phyloP scores from a whole-genome alignment of 1,140 invertebrate genomes.

The Reticulitermes speratus region DNA sequence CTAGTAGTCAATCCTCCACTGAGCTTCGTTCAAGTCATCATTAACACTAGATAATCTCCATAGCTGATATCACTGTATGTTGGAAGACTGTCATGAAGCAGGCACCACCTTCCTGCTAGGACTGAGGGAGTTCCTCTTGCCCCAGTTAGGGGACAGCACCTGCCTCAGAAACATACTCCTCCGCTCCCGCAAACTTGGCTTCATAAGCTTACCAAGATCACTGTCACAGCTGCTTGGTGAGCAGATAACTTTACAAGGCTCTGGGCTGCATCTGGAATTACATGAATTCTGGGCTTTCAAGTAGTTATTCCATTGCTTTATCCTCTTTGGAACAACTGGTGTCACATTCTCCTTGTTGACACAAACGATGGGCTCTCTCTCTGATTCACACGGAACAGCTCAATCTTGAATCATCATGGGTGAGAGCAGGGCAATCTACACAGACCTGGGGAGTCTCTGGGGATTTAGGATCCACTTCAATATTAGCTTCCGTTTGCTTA shows the following conservation, averaged over 20 bases:
- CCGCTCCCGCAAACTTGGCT: conserved; percentile 54
- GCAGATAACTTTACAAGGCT: background rate
- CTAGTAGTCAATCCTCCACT: too few relatives aligned
- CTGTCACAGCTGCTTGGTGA: conserved; percentile 37
- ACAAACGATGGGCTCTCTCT: conserved; percentile 24
- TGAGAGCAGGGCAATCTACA: conserved; percentile 18
- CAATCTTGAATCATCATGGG: conserved; percentile 42
- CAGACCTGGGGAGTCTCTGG: background rate
- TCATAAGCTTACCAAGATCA: conserved; percentile 35
- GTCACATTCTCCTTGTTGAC: conserved; percentile 41
- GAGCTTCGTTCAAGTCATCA: too few relatives aligned
- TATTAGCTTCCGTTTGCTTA: conserved; percentile 43
- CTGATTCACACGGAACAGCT: conserved; percentile 43
- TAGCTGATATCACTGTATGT: background rate
- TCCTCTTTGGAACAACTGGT: conserved; percentile 32
- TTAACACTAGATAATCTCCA: too few relatives aligned
- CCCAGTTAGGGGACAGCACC: conserved; percentile 56
- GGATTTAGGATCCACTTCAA: background rate
- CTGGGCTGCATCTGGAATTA: conserved; percentile 23
- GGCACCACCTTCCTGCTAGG: conserved; percentile 46
- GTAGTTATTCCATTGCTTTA: conserved; percentile 35
- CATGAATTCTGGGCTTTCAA: conserved; percentile 38
- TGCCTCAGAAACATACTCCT: conserved; percentile 58
- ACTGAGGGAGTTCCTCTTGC: conserved; percentile 47
- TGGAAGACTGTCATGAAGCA: conserved; percentile 11